These are phyloP conservation scores for Lepidocyrtoides sp. DNA, from an alignment of 2,888 invertebrate species.

Conservation along the genomic window DNA sequence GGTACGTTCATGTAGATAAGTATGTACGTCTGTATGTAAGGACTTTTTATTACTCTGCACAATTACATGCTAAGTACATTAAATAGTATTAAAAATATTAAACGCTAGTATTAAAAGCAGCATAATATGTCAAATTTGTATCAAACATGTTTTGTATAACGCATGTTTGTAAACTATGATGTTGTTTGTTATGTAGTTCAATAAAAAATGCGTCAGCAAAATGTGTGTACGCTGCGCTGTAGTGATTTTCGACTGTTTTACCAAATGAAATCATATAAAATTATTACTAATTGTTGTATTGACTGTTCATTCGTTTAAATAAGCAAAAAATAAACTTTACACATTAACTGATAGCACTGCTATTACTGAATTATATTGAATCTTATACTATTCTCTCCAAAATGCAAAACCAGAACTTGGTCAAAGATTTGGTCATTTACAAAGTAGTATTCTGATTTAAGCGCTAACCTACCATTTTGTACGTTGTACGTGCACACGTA, in stretches of 20 bases:
- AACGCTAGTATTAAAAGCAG: neutral
- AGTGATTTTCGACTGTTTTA: constrained; percentile 1
- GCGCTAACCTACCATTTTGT: too few species aligned
- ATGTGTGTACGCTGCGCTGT: neutral
- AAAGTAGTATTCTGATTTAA: too few species aligned
- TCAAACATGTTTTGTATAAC: neutral
- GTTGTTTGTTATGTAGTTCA: neutral
- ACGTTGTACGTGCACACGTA: too few species aligned
- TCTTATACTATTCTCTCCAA: too few species aligned
- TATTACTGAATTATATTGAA: too few species aligned
- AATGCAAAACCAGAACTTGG: too few species aligned
- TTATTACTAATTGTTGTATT: neutral
- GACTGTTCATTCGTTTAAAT: neutral
- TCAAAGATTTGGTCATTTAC: too few species aligned
- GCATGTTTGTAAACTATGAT: neutral
- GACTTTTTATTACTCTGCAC: neutral
- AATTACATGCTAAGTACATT: neutral
- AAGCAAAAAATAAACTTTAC: too few species aligned
- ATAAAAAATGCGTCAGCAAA: neutral
- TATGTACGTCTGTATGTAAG: neutral
- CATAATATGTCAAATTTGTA: neutral
- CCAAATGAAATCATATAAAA: neutral
- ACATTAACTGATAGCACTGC: too few species aligned
- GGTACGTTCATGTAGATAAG: neutral
- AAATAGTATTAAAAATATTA: constrained; percentile 20